Evolutionary conservation across 1,140 invertebrate genomes (phyloP), one percentile per base, ranked within the genome.

Genomic region (Pseudobourletiella spinata): DNA sequence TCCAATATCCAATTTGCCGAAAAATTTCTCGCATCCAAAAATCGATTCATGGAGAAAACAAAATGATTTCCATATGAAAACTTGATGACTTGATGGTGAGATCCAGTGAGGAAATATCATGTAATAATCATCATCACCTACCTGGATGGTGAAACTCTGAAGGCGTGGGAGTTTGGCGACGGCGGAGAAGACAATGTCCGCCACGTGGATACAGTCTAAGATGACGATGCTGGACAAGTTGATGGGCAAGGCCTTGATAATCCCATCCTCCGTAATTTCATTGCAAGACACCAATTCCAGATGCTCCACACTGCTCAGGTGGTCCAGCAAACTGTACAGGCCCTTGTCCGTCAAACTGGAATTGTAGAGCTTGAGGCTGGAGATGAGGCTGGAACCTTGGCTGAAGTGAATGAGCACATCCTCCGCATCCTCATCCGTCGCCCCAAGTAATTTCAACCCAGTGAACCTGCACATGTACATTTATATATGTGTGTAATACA

Each of bases 371-470:
- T 67, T 65, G 4, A 70, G 39, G 11, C 54, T 50, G 20, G 65
- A 46, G 16, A 70, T 63, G 11, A 70, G 59, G 11, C 46, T 39
- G 3, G 68, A 58, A 15, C 68, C 68, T 61, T 70, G 68, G 16
- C 65, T 64, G 54, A 64, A 70, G 39, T 70, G 68, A 51, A 70
- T 70, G 11, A 70, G 51, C 11, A 70, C 68, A 42, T 70, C 68
- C 29, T 70, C 68, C 20, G 65, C 63, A 46, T 70, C 68, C 14
- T 67, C 68, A 54, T 70, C 68, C 22, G 65, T 67, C 29, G 68
- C 68, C 26, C 48, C 62, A 18, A 65, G 48, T 29, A 70, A 35
- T 51, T 67, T 67, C 28, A 70, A 46, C 20, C 66, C 61, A 16
- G 64, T 58, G 32, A 70, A 67, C 50, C 68, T 70, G 29, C 28